Base-by-base conservation (phyloP, 2,888 invertebrate species). In the Choristoneura rosaceana region DNA sequence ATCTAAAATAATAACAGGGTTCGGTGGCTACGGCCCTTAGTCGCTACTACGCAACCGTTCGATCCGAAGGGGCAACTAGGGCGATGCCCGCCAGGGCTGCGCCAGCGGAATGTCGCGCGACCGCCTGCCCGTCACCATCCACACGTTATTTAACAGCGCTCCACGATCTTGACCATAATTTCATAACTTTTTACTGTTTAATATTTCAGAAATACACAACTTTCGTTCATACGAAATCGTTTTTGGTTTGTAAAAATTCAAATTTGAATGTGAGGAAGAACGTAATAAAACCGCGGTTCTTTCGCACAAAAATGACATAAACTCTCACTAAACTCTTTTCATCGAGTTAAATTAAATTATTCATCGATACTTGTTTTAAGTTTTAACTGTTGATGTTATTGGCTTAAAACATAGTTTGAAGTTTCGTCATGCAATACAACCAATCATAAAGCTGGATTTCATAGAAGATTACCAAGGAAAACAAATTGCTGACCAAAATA, bases 31-130 rank as follows among this genome's bases (percentile, higher is more conserved):
- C 80, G 84, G 86, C 79, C 82, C 84, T 82, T 79, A 81, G 82
- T 82, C 86, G 85, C 84, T 87, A 90, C 90, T 92, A 92, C 91
- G 92, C 90, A 90, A 91, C 89, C 88, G 90, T 88, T 90, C 90
- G 92, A 91, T 93, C 92, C 93, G 93, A 89, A 88, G 92, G 90
- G 90, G 91, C 94, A 92, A 91, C 89, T 90, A 89, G 91, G 89
- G 87, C 92, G 92, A 90, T 89, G 90, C 88, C 92, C 89, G 90
- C 88, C 90, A 93, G 94, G 91, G 93, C 92, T 91, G 93, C 90
- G 94, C 92, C 89, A 89, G 85, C 89, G 90, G 91, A 91, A 90
- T 90, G 91, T 86, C 90, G 84, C 85, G 85, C 82, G 81, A 80
- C 79, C 81, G 80, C 83, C 79, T 81, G 77, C 82, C 83, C 84